Evolutionary conservation across 2,888 invertebrate species (phyloP).

Genomic region (Machimus rusticus): DNA sequence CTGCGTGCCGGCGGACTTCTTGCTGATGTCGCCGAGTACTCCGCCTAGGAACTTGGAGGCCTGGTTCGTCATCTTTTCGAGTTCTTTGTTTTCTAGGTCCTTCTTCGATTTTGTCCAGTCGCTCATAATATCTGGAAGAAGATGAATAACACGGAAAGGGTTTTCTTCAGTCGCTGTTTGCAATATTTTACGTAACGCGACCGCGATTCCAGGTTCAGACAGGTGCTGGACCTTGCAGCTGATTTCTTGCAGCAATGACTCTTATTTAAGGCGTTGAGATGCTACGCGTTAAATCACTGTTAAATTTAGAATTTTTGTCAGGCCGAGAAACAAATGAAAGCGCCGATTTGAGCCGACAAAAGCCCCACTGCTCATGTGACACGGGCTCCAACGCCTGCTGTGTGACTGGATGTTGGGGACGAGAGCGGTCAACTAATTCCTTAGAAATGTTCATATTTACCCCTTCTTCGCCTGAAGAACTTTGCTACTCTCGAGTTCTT

Average conservation of each 20-base stretch:
- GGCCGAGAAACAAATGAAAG: neutral
- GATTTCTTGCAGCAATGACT: neutral
- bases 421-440: neutral
- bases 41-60: constrained; percentile 77
- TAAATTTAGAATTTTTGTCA: neutral
- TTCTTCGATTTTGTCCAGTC: constrained; percentile 51
- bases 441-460: neutral
- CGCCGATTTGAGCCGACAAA: neutral
- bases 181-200: neutral
- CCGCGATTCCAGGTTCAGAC: neutral
- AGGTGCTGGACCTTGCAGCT: neutral
- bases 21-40: constrained; percentile 81
- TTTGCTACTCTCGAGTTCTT: neutral
- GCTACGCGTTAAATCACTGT: neutral
- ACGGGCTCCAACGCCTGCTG: neutral
- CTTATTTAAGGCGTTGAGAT: neutral
- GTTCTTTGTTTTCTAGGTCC: constrained; percentile 63
- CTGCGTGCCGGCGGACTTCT: constrained; percentile 87
- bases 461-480: constrained; percentile 1
- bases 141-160: neutral
- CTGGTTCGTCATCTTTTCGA: constrained; percentile 70
- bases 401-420: neutral
- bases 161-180: neutral
- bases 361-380: neutral
- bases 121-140: constrained; percentile 49